These are phyloP conservation scores for Epizoanthus scotinus DNA, from an alignment of 92 coral and sea anemone species.

Conservation along the genomic window DNA sequence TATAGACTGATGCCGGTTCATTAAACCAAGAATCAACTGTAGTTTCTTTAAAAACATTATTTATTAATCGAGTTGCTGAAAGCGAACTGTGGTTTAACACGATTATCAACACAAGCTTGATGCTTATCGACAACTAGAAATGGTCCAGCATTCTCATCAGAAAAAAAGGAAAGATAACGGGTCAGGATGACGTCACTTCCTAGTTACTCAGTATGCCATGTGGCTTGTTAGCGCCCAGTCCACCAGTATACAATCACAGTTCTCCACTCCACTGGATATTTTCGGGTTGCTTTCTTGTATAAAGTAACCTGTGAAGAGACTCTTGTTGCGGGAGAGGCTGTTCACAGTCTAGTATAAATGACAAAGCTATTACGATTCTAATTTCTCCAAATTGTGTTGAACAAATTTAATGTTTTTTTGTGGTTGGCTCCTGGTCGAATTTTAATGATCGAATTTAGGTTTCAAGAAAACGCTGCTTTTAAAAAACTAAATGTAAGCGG, in stretches of 20 bases:
- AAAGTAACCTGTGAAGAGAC: too few relatives aligned
- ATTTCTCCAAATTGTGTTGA: too few relatives aligned
- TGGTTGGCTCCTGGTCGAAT: too few relatives aligned
- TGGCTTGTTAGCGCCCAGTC: not conserved
- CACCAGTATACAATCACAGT: not conserved
- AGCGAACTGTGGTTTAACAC: conserved; percentile 7
- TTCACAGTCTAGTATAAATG: too few relatives aligned
- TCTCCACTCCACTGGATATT: not conserved
- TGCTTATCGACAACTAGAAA: not conserved
- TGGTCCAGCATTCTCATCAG: not conserved
- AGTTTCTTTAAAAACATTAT: not conserved
- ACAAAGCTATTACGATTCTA: too few relatives aligned
- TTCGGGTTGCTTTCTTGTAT: not conserved
- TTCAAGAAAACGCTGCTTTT: too few relatives aligned
- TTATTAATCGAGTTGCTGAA: conserved; percentile 10
- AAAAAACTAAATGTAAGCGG: too few relatives aligned
- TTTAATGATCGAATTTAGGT: too few relatives aligned
- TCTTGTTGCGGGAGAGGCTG: too few relatives aligned
- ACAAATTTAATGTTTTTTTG: too few relatives aligned
- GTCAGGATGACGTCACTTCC: not conserved
- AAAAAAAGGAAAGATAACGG: not conserved
- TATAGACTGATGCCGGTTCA: not conserved
- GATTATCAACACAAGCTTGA: not conserved
- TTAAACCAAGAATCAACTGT: not conserved
- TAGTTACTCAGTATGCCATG: not conserved